Evolutionary conservation across 2,113 vertebrate genomes (phyloP).

Genomic region (Indicator indicator): DNA sequence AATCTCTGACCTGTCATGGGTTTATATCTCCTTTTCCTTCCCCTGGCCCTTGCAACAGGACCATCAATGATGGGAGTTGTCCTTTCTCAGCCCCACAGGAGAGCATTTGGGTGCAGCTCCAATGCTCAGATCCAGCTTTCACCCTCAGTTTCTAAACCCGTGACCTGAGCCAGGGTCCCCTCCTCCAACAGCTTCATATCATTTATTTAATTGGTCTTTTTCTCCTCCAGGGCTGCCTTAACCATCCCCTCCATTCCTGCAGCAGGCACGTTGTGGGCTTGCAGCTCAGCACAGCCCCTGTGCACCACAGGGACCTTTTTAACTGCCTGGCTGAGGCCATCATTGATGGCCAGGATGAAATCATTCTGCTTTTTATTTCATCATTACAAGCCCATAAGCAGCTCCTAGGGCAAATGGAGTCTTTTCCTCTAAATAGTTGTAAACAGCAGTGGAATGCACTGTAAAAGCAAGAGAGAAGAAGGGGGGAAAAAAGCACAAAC

Average conservation of each 20-base stretch:
- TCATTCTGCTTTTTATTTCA: conserved; percentile 17
- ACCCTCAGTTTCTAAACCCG: background rate
- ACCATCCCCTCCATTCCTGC: background rate
- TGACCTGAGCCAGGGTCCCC: background rate
- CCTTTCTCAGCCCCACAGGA: rapidly evolving
- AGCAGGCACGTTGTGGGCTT: background rate
- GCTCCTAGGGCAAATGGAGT: background rate
- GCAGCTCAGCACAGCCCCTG: background rate
- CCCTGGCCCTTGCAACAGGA: background rate
- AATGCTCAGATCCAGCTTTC: background rate
- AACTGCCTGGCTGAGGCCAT: conserved; percentile 52
- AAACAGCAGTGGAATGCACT: background rate
- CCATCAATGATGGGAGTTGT: background rate
- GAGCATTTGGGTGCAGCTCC: background rate
- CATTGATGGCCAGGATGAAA: conserved; percentile 37
- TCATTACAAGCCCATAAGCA: background rate
- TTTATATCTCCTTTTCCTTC: background rate
- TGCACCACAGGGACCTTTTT: conserved; percentile 33
- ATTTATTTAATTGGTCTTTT: background rate
- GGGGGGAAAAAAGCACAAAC: background rate
- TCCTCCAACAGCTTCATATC: background rate
- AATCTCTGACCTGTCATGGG: background rate
- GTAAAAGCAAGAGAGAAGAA: conserved; percentile 11
- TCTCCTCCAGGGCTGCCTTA: background rate
- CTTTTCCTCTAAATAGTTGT: conserved; percentile 48